Evolutionary conservation across 2,888 invertebrate genomes (phyloP).

Genomic region (Monopis laevigella): DNA sequence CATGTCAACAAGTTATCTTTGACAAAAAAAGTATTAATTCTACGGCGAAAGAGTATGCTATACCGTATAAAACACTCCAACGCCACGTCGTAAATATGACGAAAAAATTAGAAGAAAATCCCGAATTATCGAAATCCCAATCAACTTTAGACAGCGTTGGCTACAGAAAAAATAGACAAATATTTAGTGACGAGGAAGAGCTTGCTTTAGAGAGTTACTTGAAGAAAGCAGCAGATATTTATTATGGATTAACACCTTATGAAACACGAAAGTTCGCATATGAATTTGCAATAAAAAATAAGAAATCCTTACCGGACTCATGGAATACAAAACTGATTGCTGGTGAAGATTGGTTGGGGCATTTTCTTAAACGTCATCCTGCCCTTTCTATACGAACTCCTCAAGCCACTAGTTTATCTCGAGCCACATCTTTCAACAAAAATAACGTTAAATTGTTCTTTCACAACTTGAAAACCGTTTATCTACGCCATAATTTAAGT

Average conservation of each 20-base stretch:
- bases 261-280: constrained; percentile 13
- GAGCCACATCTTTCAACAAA: too few relatives aligned
- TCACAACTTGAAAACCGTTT: too few relatives aligned
- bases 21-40: constrained; percentile 18
- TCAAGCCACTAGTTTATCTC: too few relatives aligned
- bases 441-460: too few relatives aligned
- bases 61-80: constrained; percentile 14
- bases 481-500: neutral
- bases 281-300: constrained; percentile 11
- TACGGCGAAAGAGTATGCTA: constrained; percentile 10
- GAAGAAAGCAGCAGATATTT: constrained; percentile 15
- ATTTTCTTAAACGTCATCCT: constrained; percentile 9
- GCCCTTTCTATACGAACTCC: too few relatives aligned
- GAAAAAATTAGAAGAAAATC: constrained; percentile 11
- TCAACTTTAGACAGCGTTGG: constrained; percentile 14
- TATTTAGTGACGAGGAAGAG: constrained; percentile 18
- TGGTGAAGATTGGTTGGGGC: constrained; percentile 11
- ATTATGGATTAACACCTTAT: constrained; percentile 15
- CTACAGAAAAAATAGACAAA: constrained; percentile 16
- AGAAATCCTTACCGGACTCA: constrained; percentile 10
- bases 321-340: constrained; percentile 12
- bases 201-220: constrained; percentile 12
- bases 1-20: constrained; percentile 17
- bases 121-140: constrained; percentile 14
- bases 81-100: constrained; percentile 9